Percentiles rank a stretch among this genome's conserved stretches.
Conservation (phyloP, 2,113 vertebrate species). For the Gallinago paraguaiae region DNA sequence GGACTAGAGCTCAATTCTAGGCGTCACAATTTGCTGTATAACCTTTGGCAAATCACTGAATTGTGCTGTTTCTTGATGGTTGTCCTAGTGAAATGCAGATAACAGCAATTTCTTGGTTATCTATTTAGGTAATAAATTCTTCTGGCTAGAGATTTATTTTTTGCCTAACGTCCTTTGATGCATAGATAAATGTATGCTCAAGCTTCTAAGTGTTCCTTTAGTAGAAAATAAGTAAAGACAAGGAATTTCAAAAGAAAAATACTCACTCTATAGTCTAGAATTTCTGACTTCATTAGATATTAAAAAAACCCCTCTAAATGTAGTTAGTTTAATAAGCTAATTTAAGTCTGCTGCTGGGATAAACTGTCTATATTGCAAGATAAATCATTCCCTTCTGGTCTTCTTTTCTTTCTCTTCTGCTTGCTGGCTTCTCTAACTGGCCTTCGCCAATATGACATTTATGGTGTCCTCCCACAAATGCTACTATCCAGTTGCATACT, state of each 20-base stretch:
- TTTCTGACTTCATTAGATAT: not conserved
- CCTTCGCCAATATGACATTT: not conserved
- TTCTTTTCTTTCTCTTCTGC: not conserved
- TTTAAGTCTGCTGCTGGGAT: not conserved
- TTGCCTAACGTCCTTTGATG: not conserved
- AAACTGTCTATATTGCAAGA: not conserved
- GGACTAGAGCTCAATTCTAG: not conserved
- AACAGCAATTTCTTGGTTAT: not conserved
- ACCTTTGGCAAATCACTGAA: not conserved
- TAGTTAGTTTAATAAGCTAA: not conserved
- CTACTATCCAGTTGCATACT: not conserved
- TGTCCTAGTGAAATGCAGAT: not conserved
- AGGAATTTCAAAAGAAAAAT: not conserved
- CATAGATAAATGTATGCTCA: not conserved
- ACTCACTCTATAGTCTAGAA: not conserved
- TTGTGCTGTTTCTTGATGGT: not conserved
- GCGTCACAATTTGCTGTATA: not conserved
- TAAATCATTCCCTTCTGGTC: not conserved
- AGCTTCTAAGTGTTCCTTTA: not conserved
- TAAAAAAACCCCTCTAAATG: not conserved
- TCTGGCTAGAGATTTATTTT: not conserved
- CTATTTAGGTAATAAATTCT: not conserved
- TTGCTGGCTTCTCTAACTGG: not conserved
- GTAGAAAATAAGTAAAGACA: not conserved
- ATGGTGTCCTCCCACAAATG: not conserved